These are phyloP conservation scores for Entomobrya proxima DNA, from an alignment of 2,888 invertebrate species.

Conservation along the genomic window DNA sequence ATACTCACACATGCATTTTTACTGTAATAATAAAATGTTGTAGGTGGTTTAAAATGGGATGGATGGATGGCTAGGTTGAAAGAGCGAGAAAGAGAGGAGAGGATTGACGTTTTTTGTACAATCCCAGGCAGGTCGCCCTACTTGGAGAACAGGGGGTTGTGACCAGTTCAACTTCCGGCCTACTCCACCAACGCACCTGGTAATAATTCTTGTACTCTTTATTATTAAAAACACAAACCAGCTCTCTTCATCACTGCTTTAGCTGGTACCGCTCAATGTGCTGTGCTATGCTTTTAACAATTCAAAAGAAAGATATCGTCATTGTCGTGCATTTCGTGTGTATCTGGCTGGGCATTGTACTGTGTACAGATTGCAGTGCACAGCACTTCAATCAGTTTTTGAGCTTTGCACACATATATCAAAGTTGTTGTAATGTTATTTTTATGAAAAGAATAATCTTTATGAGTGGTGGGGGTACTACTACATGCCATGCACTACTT, in stretches of 20 bases:
- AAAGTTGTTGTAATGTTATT: constrained; percentile 3
- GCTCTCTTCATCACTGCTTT: constrained; percentile 8
- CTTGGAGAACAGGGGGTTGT: constrained; percentile 73
- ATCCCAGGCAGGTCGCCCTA: constrained; percentile 70
- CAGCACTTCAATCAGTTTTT: constrained; percentile 39
- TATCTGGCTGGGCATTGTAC: background rate
- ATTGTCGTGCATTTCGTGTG: background rate
- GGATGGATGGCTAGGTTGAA: constrained; percentile 59
- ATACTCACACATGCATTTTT: constrained; percentile 43
- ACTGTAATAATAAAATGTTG: constrained; percentile 44
- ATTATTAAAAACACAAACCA: constrained; percentile 39
- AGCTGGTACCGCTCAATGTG: background rate
- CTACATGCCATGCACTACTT: constrained; percentile 29
- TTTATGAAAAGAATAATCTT: constrained; percentile 12
- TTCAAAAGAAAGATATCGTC: constrained; percentile 29
- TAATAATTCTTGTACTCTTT: constrained; percentile 56
- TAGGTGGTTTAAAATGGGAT: constrained; percentile 58
- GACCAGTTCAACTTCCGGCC: constrained; percentile 75
- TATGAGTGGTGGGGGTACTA: constrained; percentile 3
- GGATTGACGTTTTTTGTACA: constrained; percentile 63
- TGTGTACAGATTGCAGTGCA: background rate
- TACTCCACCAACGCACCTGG: constrained; percentile 74
- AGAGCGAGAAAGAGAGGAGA: constrained; percentile 60
- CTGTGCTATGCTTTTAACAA: constrained; percentile 9
- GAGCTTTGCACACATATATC: background rate